Conservation (phyloP, 2,797 vertebrate genomes). For the Xenentodon cancila region DNA sequence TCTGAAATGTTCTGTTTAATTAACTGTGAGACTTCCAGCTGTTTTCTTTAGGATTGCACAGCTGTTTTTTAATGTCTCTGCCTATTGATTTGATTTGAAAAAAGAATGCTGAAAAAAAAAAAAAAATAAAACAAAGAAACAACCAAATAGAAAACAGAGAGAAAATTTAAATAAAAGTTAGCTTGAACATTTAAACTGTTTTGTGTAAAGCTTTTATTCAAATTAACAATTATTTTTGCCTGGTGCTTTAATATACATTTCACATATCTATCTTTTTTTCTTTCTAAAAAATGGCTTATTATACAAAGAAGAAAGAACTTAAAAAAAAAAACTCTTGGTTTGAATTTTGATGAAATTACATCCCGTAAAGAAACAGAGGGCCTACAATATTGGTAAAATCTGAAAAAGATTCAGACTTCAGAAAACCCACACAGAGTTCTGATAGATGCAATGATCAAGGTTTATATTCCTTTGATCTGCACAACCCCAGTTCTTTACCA, state of each 20-base stretch:
- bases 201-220: not conserved
- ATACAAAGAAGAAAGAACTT: constrained; percentile 13
- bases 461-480: constrained; percentile 78
- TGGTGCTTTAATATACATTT: no score
- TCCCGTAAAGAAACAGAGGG: constrained; percentile 17
- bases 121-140: not conserved
- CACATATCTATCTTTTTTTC: no score
- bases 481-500: constrained; percentile 71
- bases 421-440: constrained; percentile 35
- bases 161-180: not conserved
- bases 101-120: not conserved
- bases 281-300: not conserved
- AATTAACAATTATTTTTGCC: not conserved
- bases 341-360: constrained; percentile 30
- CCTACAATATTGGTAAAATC: constrained; percentile 41
- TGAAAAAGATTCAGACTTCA: constrained; percentile 36
- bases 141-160: not conserved
- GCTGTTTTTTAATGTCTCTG: not conserved
- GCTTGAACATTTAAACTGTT: not conserved
- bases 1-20: no score
- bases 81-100: no score
- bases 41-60: not conserved
- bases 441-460: constrained; percentile 72
- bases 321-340: constrained; percentile 24
- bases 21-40: not conserved